A percentile compares a stretch with the other conserved stretches of the same genome.
Evolutionary conservation across 1,140 invertebrate species (phyloP).

Genomic region (Sipha flava): DNA sequence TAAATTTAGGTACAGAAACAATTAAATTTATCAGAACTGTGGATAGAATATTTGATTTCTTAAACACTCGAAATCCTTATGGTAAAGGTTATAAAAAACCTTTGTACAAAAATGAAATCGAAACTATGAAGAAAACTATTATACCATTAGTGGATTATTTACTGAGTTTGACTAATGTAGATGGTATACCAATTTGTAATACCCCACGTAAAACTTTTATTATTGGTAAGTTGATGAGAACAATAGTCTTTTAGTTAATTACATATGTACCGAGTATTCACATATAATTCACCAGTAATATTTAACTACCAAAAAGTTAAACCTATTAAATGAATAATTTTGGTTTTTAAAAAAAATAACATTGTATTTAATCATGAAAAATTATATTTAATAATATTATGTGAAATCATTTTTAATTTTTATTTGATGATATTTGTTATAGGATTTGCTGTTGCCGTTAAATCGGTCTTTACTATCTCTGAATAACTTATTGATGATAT

Average conservation of each 20-base stretch:
- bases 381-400: no score
- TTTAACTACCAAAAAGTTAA: no score
- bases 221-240: not conserved
- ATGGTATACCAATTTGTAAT: not conserved
- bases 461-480: not conserved
- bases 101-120: not conserved
- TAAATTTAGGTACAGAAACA: not conserved
- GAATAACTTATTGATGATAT: constrained; percentile 35
- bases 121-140: not conserved
- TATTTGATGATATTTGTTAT: not conserved
- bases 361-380: no score
- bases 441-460: not conserved
- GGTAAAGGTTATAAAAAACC: not conserved
- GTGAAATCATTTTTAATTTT: no score
- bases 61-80: not conserved
- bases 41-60: constrained; percentile 18
- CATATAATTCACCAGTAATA: no score
- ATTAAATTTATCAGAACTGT: constrained; percentile 10
- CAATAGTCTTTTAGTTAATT: not conserved
- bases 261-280: no score
- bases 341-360: no score
- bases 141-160: not conserved
- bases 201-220: not conserved
- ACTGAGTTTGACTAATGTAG: not conserved
- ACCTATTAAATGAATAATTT: no score